Base-by-base conservation (phyloP, 2,113 vertebrate species). In the Periophthalmodon schlosseri region DNA sequence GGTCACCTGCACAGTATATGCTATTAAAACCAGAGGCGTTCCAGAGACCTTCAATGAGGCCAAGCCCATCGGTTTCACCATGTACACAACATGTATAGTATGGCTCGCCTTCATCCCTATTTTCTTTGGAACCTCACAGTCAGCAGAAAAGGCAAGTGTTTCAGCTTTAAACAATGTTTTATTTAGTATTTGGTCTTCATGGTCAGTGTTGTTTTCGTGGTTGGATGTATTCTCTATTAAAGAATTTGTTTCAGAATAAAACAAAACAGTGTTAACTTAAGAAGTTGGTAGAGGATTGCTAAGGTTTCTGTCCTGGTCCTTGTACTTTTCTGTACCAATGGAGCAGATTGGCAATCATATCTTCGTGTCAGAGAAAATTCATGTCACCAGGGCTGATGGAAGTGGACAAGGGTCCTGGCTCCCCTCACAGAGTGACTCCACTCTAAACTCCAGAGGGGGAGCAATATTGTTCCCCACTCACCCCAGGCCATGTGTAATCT, bases 21-120 rank as follows among this genome's bases (percentile, higher is more conserved):
- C 97, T 82, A 99, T 99, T 91, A 99, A 99, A 93, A 98, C 97
- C 4, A 94, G 97, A 0, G 95, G 97, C 2, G 97, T 99, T 78
- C 97, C 97, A 0, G 97, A 98, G 94, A 99, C 96, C 72, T 99
- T 99, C 93, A 99, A 99, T 0, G 97, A 99, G 93, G 97, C 97
- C 91, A 99, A 98, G 92, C 97, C 97, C 85, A 99, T 99, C 1
- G 97, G 97, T 88, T 97, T 99, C 92, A 98, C 97, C 92, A 99
- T 99, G 97, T 99, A 99, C 91, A 99, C 97, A 73, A 99, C 97
- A 80, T 99, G 97, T 90, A 99, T 99, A 34, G 95, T 99, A 68
- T 99, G 97, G 97, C 95, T 99, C 0, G 97, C 97, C 78, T 99
- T 99, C 93, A 99, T 99, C 83, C 97, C 97, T 49, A 99, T 99